These are phyloP conservation scores for Pristionchus arcanus DNA, from an alignment of 2,888 invertebrate genomes.

Conservation along the genomic window DNA sequence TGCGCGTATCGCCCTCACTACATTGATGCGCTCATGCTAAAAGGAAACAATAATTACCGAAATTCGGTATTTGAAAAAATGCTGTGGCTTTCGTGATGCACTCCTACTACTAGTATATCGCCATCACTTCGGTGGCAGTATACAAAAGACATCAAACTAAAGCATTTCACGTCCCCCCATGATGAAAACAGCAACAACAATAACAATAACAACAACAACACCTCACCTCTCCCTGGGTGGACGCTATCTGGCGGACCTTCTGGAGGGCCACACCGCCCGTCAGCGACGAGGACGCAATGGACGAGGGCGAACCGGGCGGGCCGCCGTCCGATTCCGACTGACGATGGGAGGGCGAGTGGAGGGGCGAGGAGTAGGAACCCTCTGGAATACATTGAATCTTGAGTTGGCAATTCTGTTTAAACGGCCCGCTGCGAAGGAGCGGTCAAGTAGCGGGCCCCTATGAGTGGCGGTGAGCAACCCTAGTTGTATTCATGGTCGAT, in stretches of 20 bases:
- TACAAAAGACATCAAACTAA: no score
- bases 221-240: conserved; percentile 17
- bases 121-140: no score
- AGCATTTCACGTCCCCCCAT: no score
- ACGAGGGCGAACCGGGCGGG: background rate
- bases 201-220: background rate
- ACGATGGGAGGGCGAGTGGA: conserved; percentile 16
- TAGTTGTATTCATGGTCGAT: no score
- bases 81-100: background rate
- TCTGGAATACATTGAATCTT: conserved; percentile 1
- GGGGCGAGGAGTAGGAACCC: conserved; percentile 24
- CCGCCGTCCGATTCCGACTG: background rate
- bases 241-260: conserved; percentile 9
- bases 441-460: no score
- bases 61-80: no score
- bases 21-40: background rate
- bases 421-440: no score
- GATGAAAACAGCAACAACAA: background rate
- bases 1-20: background rate
- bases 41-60: no score
- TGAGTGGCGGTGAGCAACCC: no score
- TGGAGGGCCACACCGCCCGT: background rate
- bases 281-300: background rate
- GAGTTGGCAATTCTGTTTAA: no score
- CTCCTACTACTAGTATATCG: background rate